Base-by-base conservation (phyloP, 1,140 invertebrate species). In the Himalopsyche phryganea region DNA sequence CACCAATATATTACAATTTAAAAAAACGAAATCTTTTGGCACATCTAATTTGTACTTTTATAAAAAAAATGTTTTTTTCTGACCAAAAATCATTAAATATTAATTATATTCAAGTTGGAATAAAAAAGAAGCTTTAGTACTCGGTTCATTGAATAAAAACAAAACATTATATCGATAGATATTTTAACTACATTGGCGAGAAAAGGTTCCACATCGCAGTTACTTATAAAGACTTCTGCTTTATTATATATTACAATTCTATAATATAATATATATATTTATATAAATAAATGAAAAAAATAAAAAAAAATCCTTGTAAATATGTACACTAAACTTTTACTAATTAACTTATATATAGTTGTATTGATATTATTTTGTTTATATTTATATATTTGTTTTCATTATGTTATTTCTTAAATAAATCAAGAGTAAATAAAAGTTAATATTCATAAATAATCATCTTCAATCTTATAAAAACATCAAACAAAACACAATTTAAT, bases 101-200 rank as follows among this genome's bases (percentile, higher is more conserved):
- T 28, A n/a, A n/a, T n/a, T n/a, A n/a, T n/a, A n/a, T n/a, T 28
- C 9, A 40, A 40, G 5, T 15, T n/a, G 38, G 38, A 40, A 40
- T 40, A 40, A 11, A 5, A n/a, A 15, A 3, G n/a, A 40, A 40
- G 15, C 4, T 40, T 40, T 40, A 40, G 23, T n/a, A 28, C 23
- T 28, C 23, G 9, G 4, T 28, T 5, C 23, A 28, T 28, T 3
- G 23, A 28, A 28, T 28, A 28, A 28, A 28, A 3, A 28, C 23
- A 28, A 28, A 28, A 3, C 9, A 28, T 28, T 28, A 28, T 28
- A 28, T 28, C 23, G 9, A 5, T 45, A 45, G 2, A 6, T 45
- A 45, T 19, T 45, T n/a, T 19, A 47, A 20, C 55, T 58, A 63
- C 20, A 55, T 58, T 56, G 49, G 57, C 56, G 61, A 63, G 57